A percentile compares a stretch with the other conserved stretches of the same genome.
These are phyloP conservation scores for Brachypterus glaber DNA, from an alignment of 2,888 invertebrate species.

Conservation along the genomic window DNA sequence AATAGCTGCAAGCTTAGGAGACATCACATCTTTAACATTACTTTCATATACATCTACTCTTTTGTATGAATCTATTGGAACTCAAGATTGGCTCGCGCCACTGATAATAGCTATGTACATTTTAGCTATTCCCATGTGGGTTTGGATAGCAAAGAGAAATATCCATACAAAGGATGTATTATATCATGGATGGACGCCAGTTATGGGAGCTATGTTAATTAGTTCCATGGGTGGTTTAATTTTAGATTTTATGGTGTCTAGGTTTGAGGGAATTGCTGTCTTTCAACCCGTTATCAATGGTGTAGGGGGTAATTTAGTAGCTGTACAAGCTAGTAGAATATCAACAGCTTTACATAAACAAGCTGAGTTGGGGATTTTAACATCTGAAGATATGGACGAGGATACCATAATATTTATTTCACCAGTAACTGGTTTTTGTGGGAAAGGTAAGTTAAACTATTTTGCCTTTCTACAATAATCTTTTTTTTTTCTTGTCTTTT, in stretches of 20 bases:
- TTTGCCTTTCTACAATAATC: no score
- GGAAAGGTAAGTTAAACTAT: no score
- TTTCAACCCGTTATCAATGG: constrained; percentile 80
- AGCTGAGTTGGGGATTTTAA: constrained; percentile 51
- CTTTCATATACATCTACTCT: constrained; percentile 50
- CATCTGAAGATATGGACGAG: constrained; percentile 46
- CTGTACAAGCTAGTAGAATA: constrained; percentile 66
- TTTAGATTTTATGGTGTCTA: constrained; percentile 57
- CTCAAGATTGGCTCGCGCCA: constrained; percentile 56
- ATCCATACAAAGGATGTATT: constrained; percentile 60
- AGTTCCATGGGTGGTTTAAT: constrained; percentile 69
- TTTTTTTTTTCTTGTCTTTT: no score
- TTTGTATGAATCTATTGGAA: constrained; percentile 47
- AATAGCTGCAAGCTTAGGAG: constrained; percentile 71
- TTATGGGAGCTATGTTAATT: constrained; percentile 71
- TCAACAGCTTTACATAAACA: constrained; percentile 63
- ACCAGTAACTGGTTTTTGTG: constrained; percentile 53
- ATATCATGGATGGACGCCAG: constrained; percentile 66
- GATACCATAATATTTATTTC: constrained; percentile 48
- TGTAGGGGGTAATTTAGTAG: constrained; percentile 71
- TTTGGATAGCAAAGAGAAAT: constrained; percentile 61
- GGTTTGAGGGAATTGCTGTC: constrained; percentile 61
- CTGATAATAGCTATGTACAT: constrained; percentile 53
- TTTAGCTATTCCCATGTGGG: constrained; percentile 60
- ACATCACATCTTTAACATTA: constrained; percentile 59